These are phyloP conservation scores for Eulithis prunata DNA, from an alignment of 2,888 invertebrate species.

Conservation along the genomic window DNA sequence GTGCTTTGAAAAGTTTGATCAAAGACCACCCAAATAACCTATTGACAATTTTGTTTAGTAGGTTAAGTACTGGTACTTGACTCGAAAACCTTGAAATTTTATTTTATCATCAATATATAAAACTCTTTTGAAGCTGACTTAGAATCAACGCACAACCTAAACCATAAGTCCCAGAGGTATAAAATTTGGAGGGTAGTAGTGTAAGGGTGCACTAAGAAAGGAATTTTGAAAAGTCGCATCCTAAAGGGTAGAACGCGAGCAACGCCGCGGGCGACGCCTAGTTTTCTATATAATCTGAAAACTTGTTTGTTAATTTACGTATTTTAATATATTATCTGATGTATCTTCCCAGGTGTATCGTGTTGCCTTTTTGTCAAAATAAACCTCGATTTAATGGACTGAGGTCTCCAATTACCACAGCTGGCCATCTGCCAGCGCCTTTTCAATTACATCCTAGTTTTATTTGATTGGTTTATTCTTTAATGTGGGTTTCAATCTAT, in stretches of 20 bases:
- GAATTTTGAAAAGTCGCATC: too few species aligned
- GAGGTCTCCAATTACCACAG: conserved; percentile 32
- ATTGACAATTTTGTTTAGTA: not conserved
- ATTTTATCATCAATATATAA: too few species aligned
- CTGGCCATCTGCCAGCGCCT: conserved; percentile 32
- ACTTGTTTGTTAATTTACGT: conserved; percentile 15
- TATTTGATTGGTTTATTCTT: conserved; percentile 30
- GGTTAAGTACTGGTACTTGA: not conserved
- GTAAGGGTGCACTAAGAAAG: too few species aligned
- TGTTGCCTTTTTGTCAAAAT: conserved; percentile 33
- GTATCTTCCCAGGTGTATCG: conserved; percentile 33
- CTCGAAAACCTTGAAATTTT: not conserved
- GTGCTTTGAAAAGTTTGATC: conserved; percentile 41
- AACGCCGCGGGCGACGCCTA: too few species aligned
- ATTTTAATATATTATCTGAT: conserved; percentile 10
- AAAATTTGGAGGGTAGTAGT: too few species aligned
- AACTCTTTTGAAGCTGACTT: too few species aligned
- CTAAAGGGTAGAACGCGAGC: too few species aligned
- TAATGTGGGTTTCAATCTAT: conserved; percentile 26
- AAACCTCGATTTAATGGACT: conserved; percentile 34
- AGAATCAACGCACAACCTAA: too few species aligned
- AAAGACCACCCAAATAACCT: not conserved
- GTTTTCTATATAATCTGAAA: not conserved
- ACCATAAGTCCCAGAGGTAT: too few species aligned
- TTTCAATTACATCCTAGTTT: conserved; percentile 32